Percentiles rank a stretch among this genome's conserved stretches.
Evolutionary conservation across 2,113 vertebrate species (phyloP).

Genomic region (Octodon degus): DNA sequence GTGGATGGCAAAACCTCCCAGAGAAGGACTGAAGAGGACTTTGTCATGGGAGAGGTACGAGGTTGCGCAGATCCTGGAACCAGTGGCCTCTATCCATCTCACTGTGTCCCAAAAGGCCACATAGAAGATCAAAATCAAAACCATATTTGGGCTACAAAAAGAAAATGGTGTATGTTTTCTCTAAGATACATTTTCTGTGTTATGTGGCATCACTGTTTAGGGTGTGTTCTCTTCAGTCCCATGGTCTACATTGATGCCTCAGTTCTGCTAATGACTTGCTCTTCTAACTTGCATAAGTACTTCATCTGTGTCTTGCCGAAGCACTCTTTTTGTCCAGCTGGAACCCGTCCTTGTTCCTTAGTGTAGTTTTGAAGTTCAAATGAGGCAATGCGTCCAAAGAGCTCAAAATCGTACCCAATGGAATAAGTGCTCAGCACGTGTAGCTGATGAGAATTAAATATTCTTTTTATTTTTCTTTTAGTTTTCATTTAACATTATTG

Average conservation of each 20-base stretch:
- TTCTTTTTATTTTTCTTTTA: neutral
- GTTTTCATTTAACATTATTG: conserved; percentile 20
- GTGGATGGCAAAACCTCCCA: neutral
- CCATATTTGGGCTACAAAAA: neutral
- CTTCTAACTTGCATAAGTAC: neutral
- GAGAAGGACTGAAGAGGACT: neutral
- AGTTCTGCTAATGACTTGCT: neutral
- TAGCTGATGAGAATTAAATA: neutral
- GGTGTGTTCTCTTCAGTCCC: neutral
- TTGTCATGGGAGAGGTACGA: rapidly evolving
- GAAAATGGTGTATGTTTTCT: neutral
- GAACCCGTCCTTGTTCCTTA: neutral
- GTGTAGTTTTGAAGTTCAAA: neutral
- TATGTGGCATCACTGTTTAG: neutral
- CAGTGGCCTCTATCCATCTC: neutral
- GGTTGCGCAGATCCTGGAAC: neutral
- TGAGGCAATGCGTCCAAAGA: neutral
- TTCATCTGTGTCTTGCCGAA: neutral
- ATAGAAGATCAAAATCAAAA: neutral
- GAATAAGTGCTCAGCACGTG: neutral
- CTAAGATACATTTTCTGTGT: neutral
- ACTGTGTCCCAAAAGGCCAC: neutral
- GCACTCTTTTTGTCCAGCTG: neutral
- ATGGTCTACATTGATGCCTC: neutral
- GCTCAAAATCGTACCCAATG: neutral